phyloP scores from a whole-genome alignment of 2,797 vertebrate species.

The Gymnoscopelus braueri region DNA sequence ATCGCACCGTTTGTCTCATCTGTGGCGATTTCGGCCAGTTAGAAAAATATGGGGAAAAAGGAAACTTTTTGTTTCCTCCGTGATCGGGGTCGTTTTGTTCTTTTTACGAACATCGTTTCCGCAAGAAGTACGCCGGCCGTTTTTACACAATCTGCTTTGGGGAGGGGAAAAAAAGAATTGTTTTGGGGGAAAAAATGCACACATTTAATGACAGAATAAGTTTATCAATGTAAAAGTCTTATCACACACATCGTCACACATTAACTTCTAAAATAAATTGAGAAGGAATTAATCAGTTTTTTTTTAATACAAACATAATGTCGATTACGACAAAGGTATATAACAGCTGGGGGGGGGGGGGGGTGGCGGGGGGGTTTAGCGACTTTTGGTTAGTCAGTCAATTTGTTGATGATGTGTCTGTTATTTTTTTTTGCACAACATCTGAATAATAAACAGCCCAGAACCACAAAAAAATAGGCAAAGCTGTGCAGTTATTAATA shows the following conservation, averaged over 20 bases:
- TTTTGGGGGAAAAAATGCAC: conserved; percentile 17
- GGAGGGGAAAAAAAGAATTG: background rate
- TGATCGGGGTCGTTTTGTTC: too few species aligned
- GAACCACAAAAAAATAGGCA: background rate
- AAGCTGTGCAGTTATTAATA: conserved; percentile 12
- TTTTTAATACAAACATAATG: conserved; percentile 60
- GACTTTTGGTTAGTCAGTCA: conserved; percentile 66
- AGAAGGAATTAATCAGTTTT: conserved; percentile 66
- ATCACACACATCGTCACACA: conserved; percentile 63
- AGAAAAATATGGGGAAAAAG: too few species aligned
- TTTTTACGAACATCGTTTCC: too few species aligned
- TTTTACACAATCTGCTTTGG: conserved; percentile 42
- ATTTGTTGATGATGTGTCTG: conserved; percentile 26
- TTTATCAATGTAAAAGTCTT: conserved; percentile 56
- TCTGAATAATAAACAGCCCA: conserved; percentile 29
- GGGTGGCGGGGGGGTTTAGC: conserved; percentile 18
- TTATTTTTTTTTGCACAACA: conserved; percentile 14
- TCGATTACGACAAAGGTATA: conserved; percentile 44
- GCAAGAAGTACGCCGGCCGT: too few species aligned
- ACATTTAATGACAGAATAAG: conserved; percentile 56
- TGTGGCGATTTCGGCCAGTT: too few species aligned
- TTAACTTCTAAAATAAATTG: conserved; percentile 60
- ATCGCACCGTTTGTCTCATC: too few species aligned
- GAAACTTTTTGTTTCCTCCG: too few species aligned
- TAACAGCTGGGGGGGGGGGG: conserved; percentile 24